Base-by-base conservation (phyloP, 2,113 vertebrate genomes). In the Piliocolobus tephrosceles region DNA sequence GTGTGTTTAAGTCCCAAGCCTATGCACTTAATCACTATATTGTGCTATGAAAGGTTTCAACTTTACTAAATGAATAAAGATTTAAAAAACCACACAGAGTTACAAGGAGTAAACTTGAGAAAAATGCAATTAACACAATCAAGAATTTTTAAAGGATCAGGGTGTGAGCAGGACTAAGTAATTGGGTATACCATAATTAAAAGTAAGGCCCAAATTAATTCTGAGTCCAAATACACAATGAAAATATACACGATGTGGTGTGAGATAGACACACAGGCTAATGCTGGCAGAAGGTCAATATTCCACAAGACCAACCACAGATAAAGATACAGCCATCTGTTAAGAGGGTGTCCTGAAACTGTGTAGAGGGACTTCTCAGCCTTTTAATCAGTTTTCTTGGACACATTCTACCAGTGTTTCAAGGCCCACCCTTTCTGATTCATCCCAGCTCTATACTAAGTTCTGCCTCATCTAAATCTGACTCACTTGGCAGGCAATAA, bases 91-190 rank as follows among this genome's bases (percentile, higher is more conserved):
- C 45, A 92, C 35, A 80, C 35, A 82, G 52, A 45, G 30, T 87
- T 96, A 85, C 16, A 38, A 96, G 73, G 23, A 93, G 9, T 80
- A 75, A 96, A 93, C 78, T 80, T 47, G 23, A 45, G 32, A 83
- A 91, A 76, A 58, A 82, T 35, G 30, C 50, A 96, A 86, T 43
- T 83, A 90, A 64, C 30, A 43, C 7, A 88, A 81, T 25, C 61
- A 73, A 72, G 22, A 91, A 66, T 73, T 68, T 84, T 75, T 81
- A 86, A 91, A 91, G 20, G 50, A 72, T 55, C 35, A 40, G 16
- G 5, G 6, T 64, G 17, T 93, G 13, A 92, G 16, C 27, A 87
- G 55, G 50, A 90, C 55, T 73, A 61, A 38, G 66, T 55, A 55
- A 84, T 4, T 92, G 14, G 25, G 30, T 76, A 52, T 8, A 84